Conservation (phyloP, 2,113 vertebrate species). For the Lota lota region DNA sequence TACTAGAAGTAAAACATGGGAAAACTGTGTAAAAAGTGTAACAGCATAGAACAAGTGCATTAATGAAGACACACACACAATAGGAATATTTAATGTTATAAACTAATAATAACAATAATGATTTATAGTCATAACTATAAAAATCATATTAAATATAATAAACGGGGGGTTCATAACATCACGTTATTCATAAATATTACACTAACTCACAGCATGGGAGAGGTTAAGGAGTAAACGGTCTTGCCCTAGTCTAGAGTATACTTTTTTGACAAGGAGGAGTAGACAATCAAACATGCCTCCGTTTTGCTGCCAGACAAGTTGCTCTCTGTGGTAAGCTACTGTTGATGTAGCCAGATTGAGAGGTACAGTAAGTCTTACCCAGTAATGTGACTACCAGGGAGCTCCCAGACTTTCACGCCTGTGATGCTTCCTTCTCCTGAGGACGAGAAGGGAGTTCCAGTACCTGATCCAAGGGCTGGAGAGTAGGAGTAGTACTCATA, state of each 20-base stretch:
- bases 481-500: conserved; percentile 11
- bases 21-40: background rate
- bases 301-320: no score
- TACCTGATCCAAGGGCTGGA: background rate
- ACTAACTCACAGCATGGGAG: no score
- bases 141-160: no score
- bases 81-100: background rate
- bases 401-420: conserved; percentile 23
- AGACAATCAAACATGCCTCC: no score
- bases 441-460: background rate
- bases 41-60: background rate
- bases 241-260: no score
- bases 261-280: no score
- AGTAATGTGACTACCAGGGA: background rate
- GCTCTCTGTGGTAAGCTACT: no score
- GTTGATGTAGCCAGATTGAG: background rate
- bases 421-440: conserved; percentile 6
- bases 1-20: conserved; percentile 24
- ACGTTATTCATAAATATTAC: no score
- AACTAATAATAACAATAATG: background rate
- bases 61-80: background rate
- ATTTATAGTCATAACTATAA: background rate
- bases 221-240: no score
- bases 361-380: conserved; percentile 6
- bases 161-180: no score